Base-by-base conservation (phyloP, 2,888 invertebrate genomes). In the Spilosoma lubricipeda region DNA sequence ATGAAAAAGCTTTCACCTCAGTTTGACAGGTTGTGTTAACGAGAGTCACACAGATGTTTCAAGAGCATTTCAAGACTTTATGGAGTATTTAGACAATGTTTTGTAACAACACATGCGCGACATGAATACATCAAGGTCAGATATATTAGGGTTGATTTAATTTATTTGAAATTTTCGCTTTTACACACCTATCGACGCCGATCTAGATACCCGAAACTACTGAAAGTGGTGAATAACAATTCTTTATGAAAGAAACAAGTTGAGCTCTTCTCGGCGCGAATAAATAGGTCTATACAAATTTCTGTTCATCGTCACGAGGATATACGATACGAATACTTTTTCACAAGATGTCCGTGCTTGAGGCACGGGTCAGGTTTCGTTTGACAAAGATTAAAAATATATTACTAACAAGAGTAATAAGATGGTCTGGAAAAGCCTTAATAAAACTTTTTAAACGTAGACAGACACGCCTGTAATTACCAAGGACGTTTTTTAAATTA, bases 41-140 rank as follows among this genome's bases (percentile, higher is more conserved):
- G 71, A 75, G 71, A 56, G 72, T 70, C 75, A 74, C 77, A 83
- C 73, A 73, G 71, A 75, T 71, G 67, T 76, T 77, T 52, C 73
- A 63, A 42, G 45, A 42, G 67, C 71, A 71, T 69, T 74, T 84
- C 66, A 71, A 75, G 72, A 73, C 69, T 23, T 59, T 78, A 78
- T 80, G 74, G 77, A 76, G 70, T 65, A 71, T 73, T 80, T 75
- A 74, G 74, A 77, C 74, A 68, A n/a, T 13, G 77, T 66, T 45
- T 67, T 73, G 56, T 65, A n/a, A 67, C 59, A 73, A 68, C 72
- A 56, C 63, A 73, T 70, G 72, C n/a, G n/a, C 73, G 56, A 33
- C 39, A 67, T 39, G 18, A 48, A 23, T 39, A 33, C 27, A 30
- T 30, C 0, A 63, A 63, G 5, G 30, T 27, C 59, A 30, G 2